phyloP scores from a whole-genome alignment of 37 sponge, comb jelly and placozoan species.

The Petrosia ficiformis region DNA sequence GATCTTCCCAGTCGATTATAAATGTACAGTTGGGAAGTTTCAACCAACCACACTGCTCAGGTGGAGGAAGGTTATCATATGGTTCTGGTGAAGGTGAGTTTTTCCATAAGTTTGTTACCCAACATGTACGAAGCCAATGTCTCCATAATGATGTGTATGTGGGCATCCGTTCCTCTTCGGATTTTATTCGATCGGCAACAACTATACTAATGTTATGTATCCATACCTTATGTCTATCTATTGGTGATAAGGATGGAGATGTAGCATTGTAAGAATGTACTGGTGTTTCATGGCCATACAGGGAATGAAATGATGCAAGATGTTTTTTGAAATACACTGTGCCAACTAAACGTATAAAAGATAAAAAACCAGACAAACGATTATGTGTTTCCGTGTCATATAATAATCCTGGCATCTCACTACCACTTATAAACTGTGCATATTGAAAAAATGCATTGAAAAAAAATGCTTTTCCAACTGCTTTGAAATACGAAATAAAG shows the following conservation, averaged over 20 bases:
- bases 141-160: slow-evolving; percentile 15
- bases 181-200: slow-evolving; percentile 1
- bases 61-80: not conserved
- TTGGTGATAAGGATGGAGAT: not conserved
- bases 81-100: not conserved
- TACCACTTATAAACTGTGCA: slow-evolving; percentile 22
- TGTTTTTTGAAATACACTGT: slow-evolving; percentile 26
- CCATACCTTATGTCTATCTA: slow-evolving; percentile 13
- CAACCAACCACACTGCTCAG: slow-evolving; percentile 16
- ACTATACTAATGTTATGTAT: slow-evolving; percentile 1
- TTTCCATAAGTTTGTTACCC: slow-evolving; percentile 4
- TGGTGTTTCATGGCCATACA: slow-evolving; percentile 11
- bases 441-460: slow-evolving; percentile 14
- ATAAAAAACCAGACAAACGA: not conserved
- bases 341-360: slow-evolving; percentile 13
- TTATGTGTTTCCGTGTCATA: not conserved
- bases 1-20: slow-evolving; percentile 22
- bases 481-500: slow-evolving; percentile 11
- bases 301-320: not conserved
- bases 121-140: slow-evolving; percentile 17
- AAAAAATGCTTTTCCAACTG: slow-evolving; percentile 9
- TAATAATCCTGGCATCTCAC: not conserved
- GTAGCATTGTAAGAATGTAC: slow-evolving; percentile 12
- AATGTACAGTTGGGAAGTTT: not conserved
- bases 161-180: slow-evolving; percentile 13